phyloP scores from a whole-genome alignment of 2,113 vertebrate genomes.

The Thomomys bottae region DNA sequence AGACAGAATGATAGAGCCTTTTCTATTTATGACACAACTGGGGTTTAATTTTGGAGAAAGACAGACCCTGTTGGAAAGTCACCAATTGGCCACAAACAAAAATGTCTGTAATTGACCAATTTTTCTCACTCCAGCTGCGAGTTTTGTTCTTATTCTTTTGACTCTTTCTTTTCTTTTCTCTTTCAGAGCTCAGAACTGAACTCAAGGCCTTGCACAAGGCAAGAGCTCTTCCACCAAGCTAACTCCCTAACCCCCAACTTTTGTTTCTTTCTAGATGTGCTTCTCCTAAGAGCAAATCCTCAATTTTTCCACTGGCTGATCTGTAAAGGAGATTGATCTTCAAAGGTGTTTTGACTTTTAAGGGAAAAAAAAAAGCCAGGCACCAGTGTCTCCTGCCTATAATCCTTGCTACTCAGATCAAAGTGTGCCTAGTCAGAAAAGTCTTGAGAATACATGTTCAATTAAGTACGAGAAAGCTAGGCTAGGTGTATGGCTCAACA shows the following conservation, averaged over 20 bases:
- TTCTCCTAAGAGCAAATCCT: conserved; percentile 74
- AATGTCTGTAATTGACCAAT: conserved; percentile 73
- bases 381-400: too few species aligned
- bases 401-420: too few species aligned
- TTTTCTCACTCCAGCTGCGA: conserved; percentile 80
- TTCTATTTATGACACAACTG: conserved; percentile 37
- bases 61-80: conserved; percentile 73
- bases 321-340: conserved; percentile 66
- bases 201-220: too few species aligned
- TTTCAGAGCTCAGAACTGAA: too few species aligned
- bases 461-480: not conserved
- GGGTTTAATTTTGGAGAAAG: conserved; percentile 60
- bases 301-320: conserved; percentile 77
- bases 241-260: too few species aligned
- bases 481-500: too few species aligned
- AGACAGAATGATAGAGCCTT: not conserved
- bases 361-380: not conserved
- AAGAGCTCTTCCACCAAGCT: too few species aligned
- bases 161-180: conserved; percentile 76
- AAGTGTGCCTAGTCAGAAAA: too few species aligned
- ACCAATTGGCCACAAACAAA: conserved; percentile 77
- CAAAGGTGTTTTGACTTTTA: conserved; percentile 43
- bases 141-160: conserved; percentile 66
- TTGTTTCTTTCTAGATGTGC: conserved; percentile 72
- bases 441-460: too few species aligned